A percentile compares a stretch with the other conserved stretches of the same genome.
These are phyloP conservation scores for Rhinichthys klamathensis DNA, from an alignment of 2,113 vertebrate genomes.

Conservation along the genomic window DNA sequence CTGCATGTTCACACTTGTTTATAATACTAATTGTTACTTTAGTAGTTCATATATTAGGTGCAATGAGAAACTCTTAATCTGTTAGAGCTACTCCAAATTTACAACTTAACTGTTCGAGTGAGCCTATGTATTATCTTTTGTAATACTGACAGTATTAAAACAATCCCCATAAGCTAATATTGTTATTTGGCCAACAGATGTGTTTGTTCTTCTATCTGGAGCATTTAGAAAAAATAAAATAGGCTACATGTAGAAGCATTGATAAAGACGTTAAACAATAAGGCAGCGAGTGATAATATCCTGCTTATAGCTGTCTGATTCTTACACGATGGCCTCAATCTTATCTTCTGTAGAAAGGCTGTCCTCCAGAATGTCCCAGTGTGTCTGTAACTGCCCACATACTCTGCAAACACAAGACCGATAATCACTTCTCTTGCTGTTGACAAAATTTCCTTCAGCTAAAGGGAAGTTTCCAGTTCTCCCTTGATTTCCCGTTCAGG, in stretches of 20 bases:
- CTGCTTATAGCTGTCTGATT: slow-evolving; percentile 51
- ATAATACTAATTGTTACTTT: not conserved
- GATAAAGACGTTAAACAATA: slow-evolving; percentile 50
- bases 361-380: slow-evolving; percentile 45
- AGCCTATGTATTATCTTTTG: not conserved
- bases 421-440: slow-evolving; percentile 47
- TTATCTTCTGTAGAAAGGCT: slow-evolving; percentile 47
- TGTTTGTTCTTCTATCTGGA: slow-evolving; percentile 32
- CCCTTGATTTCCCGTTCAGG: slow-evolving; percentile 28
- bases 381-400: slow-evolving; percentile 42
- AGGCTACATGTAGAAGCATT: not conserved
- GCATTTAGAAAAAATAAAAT: slow-evolving; percentile 6
- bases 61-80: not conserved
- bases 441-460: slow-evolving; percentile 44
- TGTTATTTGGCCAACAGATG: slow-evolving; percentile 37
- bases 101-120: not conserved
- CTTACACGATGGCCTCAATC: slow-evolving; percentile 43
- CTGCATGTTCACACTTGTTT: not conserved
- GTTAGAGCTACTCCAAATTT: not conserved
- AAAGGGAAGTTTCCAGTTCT: slow-evolving; percentile 51
- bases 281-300: slow-evolving; percentile 47
- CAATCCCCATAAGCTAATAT: slow-evolving; percentile 31
- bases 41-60: not conserved
- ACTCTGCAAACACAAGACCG: slow-evolving; percentile 53
- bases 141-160: not conserved